Evolutionary conservation across 2,888 invertebrate genomes (phyloP).

Genomic region (Perizoma flavofasciatum): DNA sequence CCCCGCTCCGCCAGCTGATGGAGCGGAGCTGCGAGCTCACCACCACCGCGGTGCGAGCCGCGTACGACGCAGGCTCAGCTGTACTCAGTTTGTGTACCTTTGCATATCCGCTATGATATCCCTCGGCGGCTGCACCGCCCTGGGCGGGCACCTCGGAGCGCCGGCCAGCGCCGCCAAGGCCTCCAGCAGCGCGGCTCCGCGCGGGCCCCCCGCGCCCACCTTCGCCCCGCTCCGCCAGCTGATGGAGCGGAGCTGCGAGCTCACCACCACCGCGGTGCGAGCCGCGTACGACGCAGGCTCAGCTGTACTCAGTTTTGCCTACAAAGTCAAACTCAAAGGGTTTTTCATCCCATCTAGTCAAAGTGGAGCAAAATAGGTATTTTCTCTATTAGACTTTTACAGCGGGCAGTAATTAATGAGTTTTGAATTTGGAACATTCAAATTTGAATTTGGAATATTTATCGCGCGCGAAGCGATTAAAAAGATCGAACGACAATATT

Average conservation of each 20-base stretch:
- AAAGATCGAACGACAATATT: too few species aligned
- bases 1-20: conserved; percentile 35
- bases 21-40: conserved; percentile 53
- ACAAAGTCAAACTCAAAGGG: background rate
- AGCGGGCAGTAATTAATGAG: too few species aligned
- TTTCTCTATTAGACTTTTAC: too few species aligned
- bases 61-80: conserved; percentile 58
- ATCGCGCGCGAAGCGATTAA: too few species aligned
- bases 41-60: conserved; percentile 58
- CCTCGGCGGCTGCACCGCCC: conserved; percentile 50
- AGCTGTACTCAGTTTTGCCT: conserved; percentile 68
- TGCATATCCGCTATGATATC: conserved; percentile 42
- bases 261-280: conserved; percentile 60
- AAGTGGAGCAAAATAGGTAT: too few species aligned
- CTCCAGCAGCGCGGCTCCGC: conserved; percentile 61
- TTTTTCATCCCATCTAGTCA: too few species aligned
- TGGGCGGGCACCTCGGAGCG: conserved; percentile 46
- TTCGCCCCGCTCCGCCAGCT: conserved; percentile 34
- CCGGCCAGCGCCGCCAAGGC: conserved; percentile 65
- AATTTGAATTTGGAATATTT: too few species aligned
- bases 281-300: conserved; percentile 58
- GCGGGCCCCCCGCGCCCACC: conserved; percentile 39
- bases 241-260: conserved; percentile 48
- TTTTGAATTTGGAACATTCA: too few species aligned
- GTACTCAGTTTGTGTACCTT: conserved; percentile 45